A percentile compares a stretch with the other conserved stretches of the same genome.
Conservation (phyloP, 2,888 invertebrate species). For the Atethmia centrago region DNA sequence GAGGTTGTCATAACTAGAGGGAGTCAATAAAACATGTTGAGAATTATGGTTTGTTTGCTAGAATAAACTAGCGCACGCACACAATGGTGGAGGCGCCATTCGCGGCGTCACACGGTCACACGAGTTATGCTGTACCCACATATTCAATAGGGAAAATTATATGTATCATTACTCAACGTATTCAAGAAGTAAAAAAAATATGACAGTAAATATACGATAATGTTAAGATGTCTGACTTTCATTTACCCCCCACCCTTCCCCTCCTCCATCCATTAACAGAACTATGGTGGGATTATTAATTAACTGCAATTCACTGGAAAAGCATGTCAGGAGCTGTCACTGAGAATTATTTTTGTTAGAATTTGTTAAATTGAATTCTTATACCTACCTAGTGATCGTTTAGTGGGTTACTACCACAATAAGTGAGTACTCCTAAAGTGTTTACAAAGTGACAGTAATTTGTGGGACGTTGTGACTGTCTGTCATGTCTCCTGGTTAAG, state of each 20-base stretch:
- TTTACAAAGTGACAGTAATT: too few relatives aligned
- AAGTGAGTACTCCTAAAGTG: too few relatives aligned
- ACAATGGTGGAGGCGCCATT: background rate
- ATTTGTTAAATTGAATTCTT: too few relatives aligned
- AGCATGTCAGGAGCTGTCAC: background rate
- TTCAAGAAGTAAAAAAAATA: background rate
- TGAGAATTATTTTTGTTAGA: background rate
- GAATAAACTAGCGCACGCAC: background rate
- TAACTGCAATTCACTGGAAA: too few relatives aligned
- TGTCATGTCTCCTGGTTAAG: too few relatives aligned
- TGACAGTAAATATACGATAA: slow-evolving; percentile 10
- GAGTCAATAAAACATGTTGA: background rate
- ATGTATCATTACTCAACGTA: slow-evolving; percentile 1
- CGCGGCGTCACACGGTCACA: background rate
- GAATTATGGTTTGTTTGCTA: background rate
- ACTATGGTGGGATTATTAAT: background rate
- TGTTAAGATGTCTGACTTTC: slow-evolving; percentile 11
- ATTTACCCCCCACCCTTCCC: background rate
- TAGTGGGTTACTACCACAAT: too few relatives aligned
- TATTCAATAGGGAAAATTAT: background rate
- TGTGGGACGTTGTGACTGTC: too few relatives aligned
- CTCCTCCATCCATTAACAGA: background rate
- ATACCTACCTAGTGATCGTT: too few relatives aligned
- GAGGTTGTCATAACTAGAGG: background rate
- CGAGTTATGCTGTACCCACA: background rate